phyloP scores from a whole-genome alignment of 92 coral and sea anemone genomes.

The Pocillopora meandrina region DNA sequence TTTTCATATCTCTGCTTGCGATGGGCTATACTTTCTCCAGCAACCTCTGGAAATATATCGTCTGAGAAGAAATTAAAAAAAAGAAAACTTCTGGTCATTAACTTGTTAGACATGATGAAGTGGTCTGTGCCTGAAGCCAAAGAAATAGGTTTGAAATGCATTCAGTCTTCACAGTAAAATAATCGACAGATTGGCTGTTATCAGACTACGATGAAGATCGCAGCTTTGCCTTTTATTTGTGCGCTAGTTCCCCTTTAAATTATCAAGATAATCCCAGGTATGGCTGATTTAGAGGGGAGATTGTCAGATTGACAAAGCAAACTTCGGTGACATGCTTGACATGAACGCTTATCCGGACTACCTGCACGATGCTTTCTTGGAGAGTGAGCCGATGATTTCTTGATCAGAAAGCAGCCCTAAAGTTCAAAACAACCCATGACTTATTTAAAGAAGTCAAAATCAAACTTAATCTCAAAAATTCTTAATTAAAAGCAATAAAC shows the following conservation, averaged over 20 bases:
- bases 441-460: neutral
- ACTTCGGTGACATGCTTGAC: neutral
- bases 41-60: conserved; percentile 38
- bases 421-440: neutral
- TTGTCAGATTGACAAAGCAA: neutral
- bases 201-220: too few species aligned
- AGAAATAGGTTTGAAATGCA: neutral
- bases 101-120: neutral
- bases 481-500: neutral
- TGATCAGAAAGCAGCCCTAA: conserved; percentile 36
- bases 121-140: neutral
- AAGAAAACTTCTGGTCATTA: neutral
- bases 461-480: neutral
- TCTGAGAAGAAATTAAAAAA: neutral
- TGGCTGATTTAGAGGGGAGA: neutral
- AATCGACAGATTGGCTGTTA: too few species aligned
- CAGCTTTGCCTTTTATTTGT: too few species aligned
- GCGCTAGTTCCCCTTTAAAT: too few species aligned
- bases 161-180: too few species aligned
- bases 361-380: conserved; percentile 31
- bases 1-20: conserved; percentile 41
- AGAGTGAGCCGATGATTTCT: conserved; percentile 15
- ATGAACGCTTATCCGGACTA: neutral
- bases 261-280: too few species aligned
- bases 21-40: conserved; percentile 45